These are phyloP conservation scores for Brachylomia viminalis DNA, from an alignment of 2,888 invertebrate species.

Conservation along the genomic window DNA sequence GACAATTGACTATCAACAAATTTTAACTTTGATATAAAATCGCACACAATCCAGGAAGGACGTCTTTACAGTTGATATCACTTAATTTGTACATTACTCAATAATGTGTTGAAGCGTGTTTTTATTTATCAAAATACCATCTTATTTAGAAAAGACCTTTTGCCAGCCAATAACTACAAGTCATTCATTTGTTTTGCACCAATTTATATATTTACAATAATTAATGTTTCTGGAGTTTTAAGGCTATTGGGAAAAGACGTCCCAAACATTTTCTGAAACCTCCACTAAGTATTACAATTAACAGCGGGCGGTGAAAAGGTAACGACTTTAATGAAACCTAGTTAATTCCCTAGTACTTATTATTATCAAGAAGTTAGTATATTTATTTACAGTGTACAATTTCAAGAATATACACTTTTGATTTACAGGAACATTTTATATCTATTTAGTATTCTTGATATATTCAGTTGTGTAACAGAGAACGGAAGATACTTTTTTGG, in stretches of 20 bases:
- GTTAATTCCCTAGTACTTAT: constrained; percentile 36
- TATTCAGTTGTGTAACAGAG: constrained; percentile 41
- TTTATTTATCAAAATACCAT: constrained; percentile 41
- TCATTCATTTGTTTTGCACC: constrained; percentile 5
- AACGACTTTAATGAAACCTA: constrained; percentile 44
- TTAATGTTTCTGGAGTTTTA: neutral
- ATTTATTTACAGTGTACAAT: constrained; percentile 56
- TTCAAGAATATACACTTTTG: constrained; percentile 50
- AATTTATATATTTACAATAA: constrained; percentile 42
- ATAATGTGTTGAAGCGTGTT: constrained; percentile 36
- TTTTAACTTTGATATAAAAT: constrained; percentile 50
- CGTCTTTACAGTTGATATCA: constrained; percentile 49
- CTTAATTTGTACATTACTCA: constrained; percentile 67
- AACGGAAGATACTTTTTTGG: constrained; percentile 57
- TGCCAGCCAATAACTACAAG: neutral
- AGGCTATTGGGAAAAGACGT: constrained; percentile 12
- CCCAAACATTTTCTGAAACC: neutral
- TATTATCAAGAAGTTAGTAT: constrained; percentile 39
- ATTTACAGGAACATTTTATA: constrained; percentile 65
- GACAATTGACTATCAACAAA: constrained; percentile 61
- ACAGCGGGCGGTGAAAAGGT: constrained; percentile 17
- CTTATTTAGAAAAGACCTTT: constrained; percentile 32
- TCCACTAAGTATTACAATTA: neutral
- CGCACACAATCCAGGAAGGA: constrained; percentile 51
- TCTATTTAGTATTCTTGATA: constrained; percentile 47